phyloP scores from a whole-genome alignment of 92 coral and sea anemone species.

The Actinernus sp. region DNA sequence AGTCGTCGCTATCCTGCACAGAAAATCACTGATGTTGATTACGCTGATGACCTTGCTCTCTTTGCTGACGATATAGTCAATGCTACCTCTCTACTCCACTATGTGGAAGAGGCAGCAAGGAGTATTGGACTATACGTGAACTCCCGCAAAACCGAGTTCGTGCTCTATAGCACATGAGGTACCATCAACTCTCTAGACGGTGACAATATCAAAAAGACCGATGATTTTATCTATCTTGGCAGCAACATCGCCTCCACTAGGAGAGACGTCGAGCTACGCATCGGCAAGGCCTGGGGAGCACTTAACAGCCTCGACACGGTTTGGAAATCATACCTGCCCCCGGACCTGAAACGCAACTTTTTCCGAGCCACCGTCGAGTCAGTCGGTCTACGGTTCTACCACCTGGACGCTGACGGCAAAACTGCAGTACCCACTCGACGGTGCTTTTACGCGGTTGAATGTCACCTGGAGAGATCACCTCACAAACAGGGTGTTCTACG shows the following conservation, averaged over 20 bases:
- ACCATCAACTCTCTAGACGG: background rate
- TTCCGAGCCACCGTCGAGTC: too few species aligned
- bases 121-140: conserved; percentile 21
- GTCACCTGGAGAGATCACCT: conserved; percentile 26
- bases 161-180: conserved; percentile 7
- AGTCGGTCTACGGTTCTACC: conserved; percentile 25
- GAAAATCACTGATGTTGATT: conserved; percentile 53
- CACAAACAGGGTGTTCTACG: too few species aligned
- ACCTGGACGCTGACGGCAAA: conserved; percentile 31
- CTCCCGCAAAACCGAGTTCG: conserved; percentile 27
- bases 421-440: conserved; percentile 2
- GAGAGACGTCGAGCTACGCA: conserved; percentile 24
- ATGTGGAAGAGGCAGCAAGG: conserved; percentile 13
- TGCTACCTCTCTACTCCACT: conserved; percentile 35
- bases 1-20: conserved; percentile 17
- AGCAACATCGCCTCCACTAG: conserved; percentile 44
- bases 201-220: background rate
- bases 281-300: conserved; percentile 39
- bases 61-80: conserved; percentile 12
- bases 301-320: conserved; percentile 16
- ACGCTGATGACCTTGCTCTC: conserved; percentile 45
- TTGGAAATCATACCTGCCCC: conserved; percentile 38
- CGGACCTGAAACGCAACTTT: too few species aligned
- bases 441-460: conserved; percentile 29
- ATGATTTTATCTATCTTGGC: conserved; percentile 5